Conservation (phyloP, 1,140 invertebrate genomes). For the Heliconius nattereri region DNA sequence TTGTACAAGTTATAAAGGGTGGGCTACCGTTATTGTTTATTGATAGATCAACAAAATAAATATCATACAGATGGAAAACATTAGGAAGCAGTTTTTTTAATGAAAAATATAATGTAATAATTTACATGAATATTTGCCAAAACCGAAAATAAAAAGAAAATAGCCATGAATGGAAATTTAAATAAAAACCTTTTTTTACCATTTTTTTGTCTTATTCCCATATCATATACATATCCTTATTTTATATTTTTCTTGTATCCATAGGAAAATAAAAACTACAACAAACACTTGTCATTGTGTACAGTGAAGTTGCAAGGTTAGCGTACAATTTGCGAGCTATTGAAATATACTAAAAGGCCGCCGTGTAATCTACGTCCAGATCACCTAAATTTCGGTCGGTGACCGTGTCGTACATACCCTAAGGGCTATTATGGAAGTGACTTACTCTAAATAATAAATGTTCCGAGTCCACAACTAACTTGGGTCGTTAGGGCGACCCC, state of each 20-base stretch:
- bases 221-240: no score
- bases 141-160: no score
- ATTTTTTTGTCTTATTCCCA: no score
- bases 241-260: no score
- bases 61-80: not conserved
- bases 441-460: slow-evolving; percentile 56
- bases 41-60: not conserved
- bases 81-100: not conserved
- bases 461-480: slow-evolving; percentile 48
- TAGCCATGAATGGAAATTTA: no score
- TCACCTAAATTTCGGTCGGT: slow-evolving; percentile 31
- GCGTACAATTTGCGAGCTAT: not conserved
- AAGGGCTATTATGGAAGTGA: slow-evolving; percentile 42
- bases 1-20: slow-evolving; percentile 27
- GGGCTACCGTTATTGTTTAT: slow-evolving; percentile 34
- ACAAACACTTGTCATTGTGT: not conserved
- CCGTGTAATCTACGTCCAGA: slow-evolving; percentile 25
- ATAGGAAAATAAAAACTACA: no score
- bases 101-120: no score
- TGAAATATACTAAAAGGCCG: not conserved
- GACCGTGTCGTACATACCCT: slow-evolving; percentile 28
- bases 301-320: not conserved
- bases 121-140: no score
- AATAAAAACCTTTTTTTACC: no score
- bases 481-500: slow-evolving; percentile 51